Evolutionary conservation across 2,888 invertebrate genomes (phyloP).

Genomic region (Thera obeliscata): DNA sequence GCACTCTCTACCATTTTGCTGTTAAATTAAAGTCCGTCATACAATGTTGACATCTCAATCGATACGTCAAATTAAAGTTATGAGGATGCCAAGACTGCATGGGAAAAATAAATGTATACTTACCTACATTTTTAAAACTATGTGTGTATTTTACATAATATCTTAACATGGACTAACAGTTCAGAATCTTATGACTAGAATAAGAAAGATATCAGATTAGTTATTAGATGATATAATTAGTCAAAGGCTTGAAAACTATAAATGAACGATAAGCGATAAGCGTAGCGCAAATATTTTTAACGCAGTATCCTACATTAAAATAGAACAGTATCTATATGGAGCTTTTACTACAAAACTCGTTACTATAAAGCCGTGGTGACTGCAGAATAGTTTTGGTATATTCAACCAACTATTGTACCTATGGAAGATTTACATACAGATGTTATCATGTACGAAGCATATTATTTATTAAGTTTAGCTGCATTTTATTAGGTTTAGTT

Average conservation of each 20-base stretch:
- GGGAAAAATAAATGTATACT: background rate
- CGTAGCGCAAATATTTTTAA: background rate
- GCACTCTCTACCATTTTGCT: background rate
- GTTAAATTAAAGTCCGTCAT: background rate
- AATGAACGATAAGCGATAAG: background rate
- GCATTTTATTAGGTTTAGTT: too few relatives aligned
- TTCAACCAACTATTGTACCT: too few relatives aligned
- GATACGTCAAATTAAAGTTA: background rate
- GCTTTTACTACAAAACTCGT: too few relatives aligned
- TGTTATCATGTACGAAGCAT: too few relatives aligned
- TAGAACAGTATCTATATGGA: too few relatives aligned
- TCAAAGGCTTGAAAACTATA: background rate
- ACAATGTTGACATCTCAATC: background rate
- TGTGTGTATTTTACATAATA: slow-evolving; percentile 15
- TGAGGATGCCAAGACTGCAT: background rate
- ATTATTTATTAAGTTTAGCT: too few relatives aligned
- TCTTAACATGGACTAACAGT: slow-evolving; percentile 41
- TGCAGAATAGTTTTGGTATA: too few relatives aligned
- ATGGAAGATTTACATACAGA: too few relatives aligned
- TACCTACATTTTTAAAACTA: background rate
- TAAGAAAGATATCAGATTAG: slow-evolving; percentile 44
- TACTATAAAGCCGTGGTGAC: too few relatives aligned
- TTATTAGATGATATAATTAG: background rate
- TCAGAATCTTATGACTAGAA: slow-evolving; percentile 63
- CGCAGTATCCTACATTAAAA: background rate